Base-by-base conservation (phyloP, 2,888 invertebrate genomes). In the Harpalus rufipes region DNA sequence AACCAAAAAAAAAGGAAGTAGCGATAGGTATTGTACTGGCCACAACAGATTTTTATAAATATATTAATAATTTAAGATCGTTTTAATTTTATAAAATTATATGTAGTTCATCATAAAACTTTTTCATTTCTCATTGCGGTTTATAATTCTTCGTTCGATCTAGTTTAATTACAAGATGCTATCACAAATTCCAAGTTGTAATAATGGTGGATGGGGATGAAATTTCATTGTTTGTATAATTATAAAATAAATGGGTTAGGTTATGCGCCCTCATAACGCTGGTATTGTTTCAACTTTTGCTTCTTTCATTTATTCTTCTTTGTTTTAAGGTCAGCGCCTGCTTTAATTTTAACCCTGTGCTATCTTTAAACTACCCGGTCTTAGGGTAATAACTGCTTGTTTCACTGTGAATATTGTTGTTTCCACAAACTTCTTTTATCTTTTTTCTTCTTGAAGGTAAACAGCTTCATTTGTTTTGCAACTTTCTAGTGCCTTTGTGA, bases 401-500 rank as follows among this genome's bases (percentile, higher is more conserved):
- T 81, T 65, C 81, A 44, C 65, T 18, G 39, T 61, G 81, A 81
- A 81, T 81, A 81, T 81, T 61, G 81, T 81, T 81, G 81, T 81
- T 81, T 81, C 63, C 65, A 41, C 63, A n/a, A 81, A 81, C 81
- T 81, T 63, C 81, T 63, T 61, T 81, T 81, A 65, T 81, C 39
- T 81, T 81, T 81, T 81, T 81, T 44, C 14, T 72, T 72, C 58
- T 68, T 25, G 25, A 81, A 81, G 56, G 81, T 68, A 81, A 68
- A 81, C 81, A 81, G 65, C 68, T 58, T 56, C 81, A 81, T 81
- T 81, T 81, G 72, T 72, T 81, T 58, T 81, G 51, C 51, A 81
- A 81, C 18, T 81, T 81, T 81, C 32, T 32, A 81, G 68, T 72
- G 68, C n/a, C n/a, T 76, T 51, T 25, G 25, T 63, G 63, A 32